A percentile compares a stretch with the other conserved stretches of the same genome.
Evolutionary conservation across 2,888 invertebrate species (phyloP).

Genomic region (Pediacus dermestoides): DNA sequence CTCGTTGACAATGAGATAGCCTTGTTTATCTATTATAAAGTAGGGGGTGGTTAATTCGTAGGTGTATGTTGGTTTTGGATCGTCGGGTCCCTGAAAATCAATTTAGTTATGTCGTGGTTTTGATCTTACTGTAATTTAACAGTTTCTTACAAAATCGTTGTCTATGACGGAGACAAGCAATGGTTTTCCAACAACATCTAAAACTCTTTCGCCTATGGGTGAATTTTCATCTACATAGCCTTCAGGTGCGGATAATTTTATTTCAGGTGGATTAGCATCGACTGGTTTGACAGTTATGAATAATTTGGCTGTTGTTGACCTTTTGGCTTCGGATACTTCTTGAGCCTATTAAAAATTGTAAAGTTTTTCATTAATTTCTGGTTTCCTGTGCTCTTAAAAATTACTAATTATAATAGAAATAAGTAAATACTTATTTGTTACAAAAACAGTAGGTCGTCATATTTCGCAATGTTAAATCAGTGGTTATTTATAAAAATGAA

Average conservation of each 20-base stretch:
- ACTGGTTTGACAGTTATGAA: constrained; percentile 80
- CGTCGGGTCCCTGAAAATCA: constrained; percentile 69
- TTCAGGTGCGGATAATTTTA: constrained; percentile 66
- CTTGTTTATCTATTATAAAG: constrained; percentile 73
- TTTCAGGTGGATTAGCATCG: constrained; percentile 80
- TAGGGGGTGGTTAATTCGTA: constrained; percentile 82
- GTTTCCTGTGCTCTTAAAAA: no score
- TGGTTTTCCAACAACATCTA: constrained; percentile 63
- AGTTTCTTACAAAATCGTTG: constrained; percentile 72
- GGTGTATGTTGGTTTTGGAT: constrained; percentile 73
- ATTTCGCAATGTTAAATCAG: no score
- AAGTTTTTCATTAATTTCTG: no score
- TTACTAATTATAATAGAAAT: no score
- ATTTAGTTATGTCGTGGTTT: not conserved
- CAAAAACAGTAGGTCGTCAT: no score
- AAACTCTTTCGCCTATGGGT: constrained; percentile 75
- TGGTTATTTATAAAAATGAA: no score
- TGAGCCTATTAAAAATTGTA: no score
- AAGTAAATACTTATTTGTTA: no score
- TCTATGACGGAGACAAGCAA: constrained; percentile 75
- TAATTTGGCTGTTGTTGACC: constrained; percentile 80
- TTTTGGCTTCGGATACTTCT: constrained; percentile 72
- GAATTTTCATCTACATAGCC: constrained; percentile 85
- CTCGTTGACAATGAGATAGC: constrained; percentile 73
- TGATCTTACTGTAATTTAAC: not conserved